A percentile compares a stretch with the other conserved stretches of the same genome.
Conservation (phyloP, 2,888 invertebrate genomes). For the Dichetophora obliterata region DNA sequence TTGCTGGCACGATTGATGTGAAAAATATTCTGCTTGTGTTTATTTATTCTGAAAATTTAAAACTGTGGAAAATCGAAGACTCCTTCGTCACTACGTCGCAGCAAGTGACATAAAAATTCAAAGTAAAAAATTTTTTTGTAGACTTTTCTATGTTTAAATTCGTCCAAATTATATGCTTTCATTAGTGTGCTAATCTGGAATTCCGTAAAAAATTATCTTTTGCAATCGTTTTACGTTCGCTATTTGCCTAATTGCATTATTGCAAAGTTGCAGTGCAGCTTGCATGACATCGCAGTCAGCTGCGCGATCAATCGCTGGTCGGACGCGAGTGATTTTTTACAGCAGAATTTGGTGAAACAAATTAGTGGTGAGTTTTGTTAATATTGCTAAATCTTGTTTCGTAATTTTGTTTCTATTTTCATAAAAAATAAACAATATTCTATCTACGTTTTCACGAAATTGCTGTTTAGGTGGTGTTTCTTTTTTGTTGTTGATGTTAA, state of each 20-base stretch:
- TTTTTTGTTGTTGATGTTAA: too few species aligned
- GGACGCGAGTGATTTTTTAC: background rate
- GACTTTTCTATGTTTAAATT: too few species aligned
- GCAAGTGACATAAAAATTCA: background rate
- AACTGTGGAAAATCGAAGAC: slow-evolving; percentile 20
- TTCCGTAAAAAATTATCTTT: background rate
- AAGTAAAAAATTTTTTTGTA: too few species aligned
- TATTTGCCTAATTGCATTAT: background rate
- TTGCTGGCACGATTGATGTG: background rate
- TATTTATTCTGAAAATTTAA: slow-evolving; percentile 9
- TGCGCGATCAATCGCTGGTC: background rate
- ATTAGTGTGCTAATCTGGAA: too few species aligned
- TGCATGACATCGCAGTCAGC: background rate
- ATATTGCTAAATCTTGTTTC: background rate
- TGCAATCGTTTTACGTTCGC: too few species aligned
- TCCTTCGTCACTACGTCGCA: background rate
- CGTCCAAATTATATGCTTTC: too few species aligned
- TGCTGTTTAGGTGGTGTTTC: too few species aligned
- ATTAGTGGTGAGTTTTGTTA: slow-evolving; percentile 12
- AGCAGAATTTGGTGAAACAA: background rate
- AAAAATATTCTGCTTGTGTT: background rate
- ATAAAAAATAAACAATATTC: background rate
- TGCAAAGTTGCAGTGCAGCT: background rate
- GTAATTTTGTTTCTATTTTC: too few species aligned
- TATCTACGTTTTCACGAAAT: too few species aligned